Conservation (phyloP, 2,888 invertebrate genomes). For the Athetis lepigone region DNA sequence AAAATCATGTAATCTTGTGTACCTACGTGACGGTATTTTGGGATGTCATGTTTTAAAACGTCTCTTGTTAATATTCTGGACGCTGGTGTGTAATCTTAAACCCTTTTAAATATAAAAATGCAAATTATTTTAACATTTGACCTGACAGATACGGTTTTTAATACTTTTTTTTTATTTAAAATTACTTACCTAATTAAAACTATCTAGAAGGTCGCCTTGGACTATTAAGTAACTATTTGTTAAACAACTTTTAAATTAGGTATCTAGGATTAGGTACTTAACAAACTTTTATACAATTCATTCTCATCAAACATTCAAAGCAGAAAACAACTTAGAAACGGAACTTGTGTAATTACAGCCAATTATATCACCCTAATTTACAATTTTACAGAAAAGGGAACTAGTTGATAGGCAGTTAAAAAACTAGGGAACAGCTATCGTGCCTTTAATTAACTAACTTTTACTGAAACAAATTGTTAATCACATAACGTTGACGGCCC, state of each 20-base stretch:
- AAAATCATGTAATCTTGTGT: slow-evolving; percentile 35
- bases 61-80: slow-evolving; percentile 23
- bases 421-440: not conserved
- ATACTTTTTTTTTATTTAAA: slow-evolving; percentile 9
- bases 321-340: slow-evolving; percentile 17
- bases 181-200: not conserved
- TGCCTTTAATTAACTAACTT: slow-evolving; percentile 36
- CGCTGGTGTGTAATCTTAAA: slow-evolving; percentile 6
- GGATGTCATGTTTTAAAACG: slow-evolving; percentile 20
- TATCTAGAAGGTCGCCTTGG: slow-evolving; percentile 2
- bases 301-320: slow-evolving; percentile 31
- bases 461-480: slow-evolving; percentile 32
- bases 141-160: slow-evolving; percentile 1
- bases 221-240: not conserved
- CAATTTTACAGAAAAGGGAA: slow-evolving; percentile 2
- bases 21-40: slow-evolving; percentile 22
- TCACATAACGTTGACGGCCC: slow-evolving; percentile 17
- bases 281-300: slow-evolving; percentile 28
- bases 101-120: slow-evolving; percentile 21
- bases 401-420: slow-evolving; percentile 4
- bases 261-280: slow-evolving; percentile 17
- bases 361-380: slow-evolving; percentile 11
- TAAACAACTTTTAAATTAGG: slow-evolving; percentile 26
- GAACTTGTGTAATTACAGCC: slow-evolving; percentile 15
- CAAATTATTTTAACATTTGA: not conserved